Evolutionary conservation across 2,797 vertebrate species (phyloP).

Genomic region (Semotilus atromaculatus): DNA sequence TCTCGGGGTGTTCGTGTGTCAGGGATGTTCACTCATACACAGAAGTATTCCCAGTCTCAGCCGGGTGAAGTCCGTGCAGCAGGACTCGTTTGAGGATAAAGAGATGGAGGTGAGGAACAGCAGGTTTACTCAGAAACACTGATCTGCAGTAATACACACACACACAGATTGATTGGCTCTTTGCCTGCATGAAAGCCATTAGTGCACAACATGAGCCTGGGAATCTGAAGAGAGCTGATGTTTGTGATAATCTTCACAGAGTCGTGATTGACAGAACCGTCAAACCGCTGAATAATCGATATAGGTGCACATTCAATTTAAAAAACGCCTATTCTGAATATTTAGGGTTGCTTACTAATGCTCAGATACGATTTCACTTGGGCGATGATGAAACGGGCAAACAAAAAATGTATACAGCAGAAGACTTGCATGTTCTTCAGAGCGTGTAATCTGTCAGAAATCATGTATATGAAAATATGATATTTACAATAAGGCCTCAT

Average conservation of each 20-base stretch:
- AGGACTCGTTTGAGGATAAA: slow-evolving; percentile 88
- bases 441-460: neutral
- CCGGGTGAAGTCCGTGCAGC: slow-evolving; percentile 88
- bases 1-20: slow-evolving; percentile 91
- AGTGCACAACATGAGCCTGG: neutral
- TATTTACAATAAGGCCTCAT: too few relatives aligned
- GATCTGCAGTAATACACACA: slow-evolving; percentile 16
- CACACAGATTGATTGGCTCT: slow-evolving; percentile 17
- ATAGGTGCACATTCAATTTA: neutral
- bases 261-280: neutral
- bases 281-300: neutral
- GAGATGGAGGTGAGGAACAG: slow-evolving; percentile 87
- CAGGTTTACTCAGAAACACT: slow-evolving; percentile 3
- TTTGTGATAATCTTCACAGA: slow-evolving; percentile 22
- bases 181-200: slow-evolving; percentile 2
- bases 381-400: neutral
- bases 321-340: neutral
- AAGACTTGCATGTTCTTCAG: neutral
- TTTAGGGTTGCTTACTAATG: neutral
- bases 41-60: slow-evolving; percentile 91
- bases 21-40: slow-evolving; percentile 93
- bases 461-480: too few relatives aligned
- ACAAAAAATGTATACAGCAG: neutral
- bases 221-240: slow-evolving; percentile 3
- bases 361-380: neutral